Evolutionary conservation across 2,888 invertebrate species (phyloP).

Genomic region (Chydorus sphaericus): DNA sequence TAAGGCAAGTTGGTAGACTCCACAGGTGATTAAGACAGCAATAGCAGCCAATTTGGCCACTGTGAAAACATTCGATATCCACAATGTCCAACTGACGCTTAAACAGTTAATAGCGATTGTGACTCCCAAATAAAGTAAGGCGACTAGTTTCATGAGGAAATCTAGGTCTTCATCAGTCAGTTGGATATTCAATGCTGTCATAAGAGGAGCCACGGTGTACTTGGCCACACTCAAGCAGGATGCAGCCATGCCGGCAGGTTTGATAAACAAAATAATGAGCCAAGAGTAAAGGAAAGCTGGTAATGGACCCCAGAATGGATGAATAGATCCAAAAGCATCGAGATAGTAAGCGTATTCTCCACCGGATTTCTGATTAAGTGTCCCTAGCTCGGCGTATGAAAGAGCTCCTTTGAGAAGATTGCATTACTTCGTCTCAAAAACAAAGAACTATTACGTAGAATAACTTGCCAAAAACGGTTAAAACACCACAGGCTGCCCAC

Average conservation of each 20-base stretch:
- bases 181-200: constrained; percentile 25
- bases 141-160: constrained; percentile 21
- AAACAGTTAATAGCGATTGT: constrained; percentile 6
- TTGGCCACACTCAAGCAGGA: constrained; percentile 68
- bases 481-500: not conserved
- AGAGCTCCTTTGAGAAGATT: constrained; percentile 66
- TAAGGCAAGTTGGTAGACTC: not conserved
- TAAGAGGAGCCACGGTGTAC: constrained; percentile 81
- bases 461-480: not conserved
- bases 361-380: constrained; percentile 87
- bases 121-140: constrained; percentile 23
- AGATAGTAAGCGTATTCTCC: constrained; percentile 92
- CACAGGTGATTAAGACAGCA: constrained; percentile 6
- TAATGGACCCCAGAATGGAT: constrained; percentile 46
- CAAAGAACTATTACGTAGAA: too few relatives aligned
- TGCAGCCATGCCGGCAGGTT: constrained; percentile 87
- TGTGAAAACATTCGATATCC: constrained; percentile 12
- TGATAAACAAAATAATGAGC: constrained; percentile 82
- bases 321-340: constrained; percentile 53
- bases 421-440: too few relatives aligned
- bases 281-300: constrained; percentile 86
- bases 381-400: constrained; percentile 85
- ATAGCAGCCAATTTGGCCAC: constrained; percentile 11
- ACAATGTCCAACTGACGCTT: constrained; percentile 5
- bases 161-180: constrained; percentile 18